phyloP scores from a whole-genome alignment of 92 coral and sea anemone genomes.

The Chrysogorgia sp. region DNA sequence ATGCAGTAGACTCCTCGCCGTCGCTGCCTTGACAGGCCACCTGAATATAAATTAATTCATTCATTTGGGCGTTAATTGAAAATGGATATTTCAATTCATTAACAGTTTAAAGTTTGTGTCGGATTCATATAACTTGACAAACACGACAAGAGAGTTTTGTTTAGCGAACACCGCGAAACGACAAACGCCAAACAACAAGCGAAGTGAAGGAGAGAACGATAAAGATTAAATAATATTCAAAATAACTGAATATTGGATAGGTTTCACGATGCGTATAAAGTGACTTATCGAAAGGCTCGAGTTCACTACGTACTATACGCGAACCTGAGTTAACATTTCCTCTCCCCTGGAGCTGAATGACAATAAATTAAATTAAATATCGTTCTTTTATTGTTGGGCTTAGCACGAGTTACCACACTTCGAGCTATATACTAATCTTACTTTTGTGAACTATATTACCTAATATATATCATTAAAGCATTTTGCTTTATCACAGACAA shows the following conservation, averaged over 20 bases:
- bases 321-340: not conserved
- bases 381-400: conserved; percentile 1
- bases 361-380: too few relatives aligned
- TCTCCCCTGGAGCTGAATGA: not conserved
- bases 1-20: not conserved
- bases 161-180: conserved; percentile 2
- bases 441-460: conserved; percentile 36
- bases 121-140: conserved; percentile 26
- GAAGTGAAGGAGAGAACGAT: not conserved
- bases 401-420: not conserved
- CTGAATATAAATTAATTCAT: conserved; percentile 37
- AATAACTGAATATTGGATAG: not conserved
- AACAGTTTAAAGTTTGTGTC: conserved; percentile 39
- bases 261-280: not conserved
- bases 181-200: conserved; percentile 4
- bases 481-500: conserved; percentile 27
- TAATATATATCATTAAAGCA: conserved; percentile 41
- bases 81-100: conserved; percentile 45
- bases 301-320: too few relatives aligned
- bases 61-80: conserved; percentile 43
- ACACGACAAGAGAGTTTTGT: conserved; percentile 32
- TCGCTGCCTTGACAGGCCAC: conserved; percentile 4
- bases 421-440: conserved; percentile 18
- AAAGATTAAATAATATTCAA: not conserved
- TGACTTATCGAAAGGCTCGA: too few relatives aligned